phyloP scores from a whole-genome alignment of 2,797 vertebrate genomes.

The Artibeus lituratus region DNA sequence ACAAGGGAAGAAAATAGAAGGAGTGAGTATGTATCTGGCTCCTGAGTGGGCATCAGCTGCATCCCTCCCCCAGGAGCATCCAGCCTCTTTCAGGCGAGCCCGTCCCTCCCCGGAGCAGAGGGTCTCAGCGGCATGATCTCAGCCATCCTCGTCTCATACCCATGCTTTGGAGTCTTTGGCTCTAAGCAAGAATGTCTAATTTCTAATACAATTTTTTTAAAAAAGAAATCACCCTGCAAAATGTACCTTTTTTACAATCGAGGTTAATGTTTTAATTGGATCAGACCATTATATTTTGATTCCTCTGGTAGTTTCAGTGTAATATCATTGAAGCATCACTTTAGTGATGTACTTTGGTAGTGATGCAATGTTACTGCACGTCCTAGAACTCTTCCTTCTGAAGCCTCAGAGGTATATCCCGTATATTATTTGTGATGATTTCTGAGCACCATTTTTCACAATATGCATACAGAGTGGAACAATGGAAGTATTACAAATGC shows the following conservation, averaged over 20 bases:
- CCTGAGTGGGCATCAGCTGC: not conserved
- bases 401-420: not conserved
- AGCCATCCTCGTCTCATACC: not conserved
- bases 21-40: not conserved
- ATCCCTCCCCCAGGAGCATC: not conserved
- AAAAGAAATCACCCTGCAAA: not conserved
- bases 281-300: constrained; percentile 36
- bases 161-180: not conserved
- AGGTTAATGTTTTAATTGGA: constrained; percentile 28
- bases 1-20: not conserved
- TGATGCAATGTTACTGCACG: constrained; percentile 5
- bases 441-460: not conserved
- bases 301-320: not conserved
- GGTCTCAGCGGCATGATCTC: not conserved
- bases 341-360: constrained; percentile 2
- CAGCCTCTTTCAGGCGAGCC: not conserved
- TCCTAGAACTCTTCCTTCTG: not conserved
- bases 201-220: not conserved
- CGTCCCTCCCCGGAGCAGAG: not conserved
- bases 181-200: not conserved
- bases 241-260: not conserved
- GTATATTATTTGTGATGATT: constrained; percentile 14
- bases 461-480: not conserved
- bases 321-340: not conserved
- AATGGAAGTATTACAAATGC: not conserved